Conservation (phyloP, 1,140 invertebrate genomes). For the Lasioglossum albipes region DNA sequence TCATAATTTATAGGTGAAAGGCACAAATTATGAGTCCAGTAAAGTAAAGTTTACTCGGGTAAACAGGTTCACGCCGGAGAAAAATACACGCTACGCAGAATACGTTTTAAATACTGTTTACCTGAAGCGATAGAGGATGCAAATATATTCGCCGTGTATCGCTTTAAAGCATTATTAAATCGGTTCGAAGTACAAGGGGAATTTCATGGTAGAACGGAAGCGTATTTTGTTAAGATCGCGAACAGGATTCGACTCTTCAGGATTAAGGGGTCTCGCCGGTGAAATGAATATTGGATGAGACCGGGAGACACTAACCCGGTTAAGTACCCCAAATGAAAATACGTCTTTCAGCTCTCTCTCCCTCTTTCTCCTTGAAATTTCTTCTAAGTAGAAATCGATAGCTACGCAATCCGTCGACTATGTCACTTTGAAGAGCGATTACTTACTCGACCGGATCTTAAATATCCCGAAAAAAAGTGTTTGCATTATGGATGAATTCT, state of each 20-base stretch:
- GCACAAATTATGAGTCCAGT: too few species aligned
- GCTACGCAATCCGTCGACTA: constrained; percentile 22
- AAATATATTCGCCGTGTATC: background rate
- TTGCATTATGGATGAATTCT: constrained; percentile 22
- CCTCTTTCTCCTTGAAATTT: constrained; percentile 15
- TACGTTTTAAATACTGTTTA: too few species aligned
- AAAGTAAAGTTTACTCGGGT: too few species aligned
- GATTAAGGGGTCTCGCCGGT: constrained; percentile 13
- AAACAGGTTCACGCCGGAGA: too few species aligned
- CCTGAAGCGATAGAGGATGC: too few species aligned
- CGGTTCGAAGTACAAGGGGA: background rate
- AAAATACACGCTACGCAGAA: too few species aligned
- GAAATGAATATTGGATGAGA: constrained; percentile 40
- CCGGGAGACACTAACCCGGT: constrained; percentile 18
- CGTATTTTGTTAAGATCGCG: background rate
- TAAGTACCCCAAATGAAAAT: constrained; percentile 34
- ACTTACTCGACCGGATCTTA: constrained; percentile 3
- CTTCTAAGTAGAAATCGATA: constrained; percentile 44
- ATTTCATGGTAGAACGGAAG: too few species aligned
- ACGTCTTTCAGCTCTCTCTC: constrained; percentile 2
- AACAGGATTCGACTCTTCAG: background rate
- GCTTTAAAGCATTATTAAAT: background rate
- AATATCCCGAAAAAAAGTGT: constrained; percentile 1
- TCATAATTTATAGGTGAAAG: too few species aligned
- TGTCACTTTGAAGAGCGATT: constrained; percentile 34